Evolutionary conservation across 2,888 invertebrate genomes (phyloP).

Genomic region (Sturmia bella): DNA sequence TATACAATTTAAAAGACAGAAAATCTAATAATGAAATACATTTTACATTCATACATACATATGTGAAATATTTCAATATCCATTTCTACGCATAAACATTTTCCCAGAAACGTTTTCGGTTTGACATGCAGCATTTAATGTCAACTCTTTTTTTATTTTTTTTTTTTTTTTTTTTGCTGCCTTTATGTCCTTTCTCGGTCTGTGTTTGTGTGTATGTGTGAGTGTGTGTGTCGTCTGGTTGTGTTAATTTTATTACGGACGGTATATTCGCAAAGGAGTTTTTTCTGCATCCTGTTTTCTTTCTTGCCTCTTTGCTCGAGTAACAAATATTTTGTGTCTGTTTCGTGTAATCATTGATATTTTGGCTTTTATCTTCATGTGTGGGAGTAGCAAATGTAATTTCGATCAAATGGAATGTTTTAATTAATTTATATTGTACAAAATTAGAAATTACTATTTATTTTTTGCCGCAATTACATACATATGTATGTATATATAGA

Average conservation of each 20-base stretch:
- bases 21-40: constrained; percentile 42
- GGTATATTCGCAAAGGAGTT: constrained; percentile 51
- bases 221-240: constrained; percentile 2
- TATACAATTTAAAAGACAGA: not conserved
- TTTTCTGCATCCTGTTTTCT: constrained; percentile 15
- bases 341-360: constrained; percentile 2
- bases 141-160: constrained; percentile 43
- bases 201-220: not conserved
- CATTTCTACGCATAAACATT: constrained; percentile 8
- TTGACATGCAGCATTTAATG: constrained; percentile 30
- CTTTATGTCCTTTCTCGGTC: not conserved
- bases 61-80: constrained; percentile 58
- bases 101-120: not conserved
- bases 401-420: constrained; percentile 74
- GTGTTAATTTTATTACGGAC: constrained; percentile 55
- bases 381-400: constrained; percentile 70
- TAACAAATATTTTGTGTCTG: constrained; percentile 15
- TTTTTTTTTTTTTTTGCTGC: not conserved
- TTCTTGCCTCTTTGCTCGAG: not conserved
- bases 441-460: constrained; percentile 71
- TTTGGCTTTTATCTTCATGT: constrained; percentile 49
- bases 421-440: constrained; percentile 74
- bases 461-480: too few relatives aligned
- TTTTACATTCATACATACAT: not conserved
- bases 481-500: too few relatives aligned